Evolutionary conservation across 2,113 vertebrate genomes (phyloP).

Genomic region (Dolichotis patagonum): DNA sequence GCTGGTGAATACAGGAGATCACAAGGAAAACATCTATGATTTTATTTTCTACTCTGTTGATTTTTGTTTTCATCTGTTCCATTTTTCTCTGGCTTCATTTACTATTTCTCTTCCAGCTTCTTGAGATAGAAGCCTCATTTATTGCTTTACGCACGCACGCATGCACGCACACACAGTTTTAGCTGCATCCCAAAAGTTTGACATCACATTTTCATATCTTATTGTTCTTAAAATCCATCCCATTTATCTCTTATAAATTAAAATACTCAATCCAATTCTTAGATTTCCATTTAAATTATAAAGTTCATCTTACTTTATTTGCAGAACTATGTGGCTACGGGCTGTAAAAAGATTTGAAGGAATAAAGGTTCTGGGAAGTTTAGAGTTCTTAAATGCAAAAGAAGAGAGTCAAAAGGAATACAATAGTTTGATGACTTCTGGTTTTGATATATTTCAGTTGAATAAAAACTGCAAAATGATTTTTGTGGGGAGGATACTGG

Average conservation of each 20-base stretch:
- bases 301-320: constrained; percentile 47
- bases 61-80: neutral
- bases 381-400: neutral
- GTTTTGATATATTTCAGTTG: neutral
- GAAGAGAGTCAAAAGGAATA: neutral
- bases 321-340: neutral
- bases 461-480: neutral
- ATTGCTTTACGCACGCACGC: neutral
- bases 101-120: neutral
- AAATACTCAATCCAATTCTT: constrained; percentile 35
- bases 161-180: neutral
- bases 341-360: neutral
- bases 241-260: neutral
- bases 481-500: neutral
- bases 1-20: neutral
- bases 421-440: neutral
- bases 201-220: neutral
- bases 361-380: neutral
- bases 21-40: neutral
- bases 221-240: constrained; percentile 5
- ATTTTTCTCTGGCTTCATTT: neutral
- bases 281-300: constrained; percentile 20
- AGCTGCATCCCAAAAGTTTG: neutral
- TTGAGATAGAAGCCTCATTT: neutral
- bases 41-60: neutral